Percentiles rank a stretch among this genome's conserved stretches.
phyloP scores from a whole-genome alignment of 2,888 invertebrate species.

The Malthinus flaveolus region DNA sequence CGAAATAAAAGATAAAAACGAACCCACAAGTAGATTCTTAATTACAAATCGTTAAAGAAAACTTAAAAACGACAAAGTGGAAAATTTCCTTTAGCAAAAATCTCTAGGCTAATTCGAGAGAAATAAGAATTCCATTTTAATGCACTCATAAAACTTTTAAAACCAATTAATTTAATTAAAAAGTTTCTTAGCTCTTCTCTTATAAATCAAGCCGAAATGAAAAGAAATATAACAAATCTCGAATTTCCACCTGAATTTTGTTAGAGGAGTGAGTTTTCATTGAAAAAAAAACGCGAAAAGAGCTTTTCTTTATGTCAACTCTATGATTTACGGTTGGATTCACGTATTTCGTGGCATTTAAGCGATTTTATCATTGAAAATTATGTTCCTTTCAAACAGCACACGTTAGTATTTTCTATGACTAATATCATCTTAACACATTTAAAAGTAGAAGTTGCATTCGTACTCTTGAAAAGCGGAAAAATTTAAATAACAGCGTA shows the following conservation, averaged over 20 bases:
- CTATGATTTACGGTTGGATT: constrained; percentile 12
- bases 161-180: constrained; percentile 17
- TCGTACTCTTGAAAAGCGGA: background rate
- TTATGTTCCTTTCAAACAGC: constrained; percentile 12
- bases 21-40: too few species aligned
- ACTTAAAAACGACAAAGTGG: too few species aligned
- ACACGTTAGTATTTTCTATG: constrained; percentile 17
- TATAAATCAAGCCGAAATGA: background rate
- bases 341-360: constrained; percentile 7
- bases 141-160: background rate
- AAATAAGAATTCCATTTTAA: background rate
- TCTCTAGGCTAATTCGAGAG: background rate
- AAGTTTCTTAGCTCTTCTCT: constrained; percentile 2
- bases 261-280: background rate
- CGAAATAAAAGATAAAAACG: too few species aligned
- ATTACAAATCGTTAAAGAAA: too few species aligned
- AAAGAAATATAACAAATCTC: background rate
- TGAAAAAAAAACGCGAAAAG: background rate
- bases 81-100: too few species aligned
- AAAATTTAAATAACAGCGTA: background rate
- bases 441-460: background rate
- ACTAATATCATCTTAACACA: background rate
- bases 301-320: background rate
- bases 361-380: constrained; percentile 17
- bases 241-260: background rate